A percentile compares a stretch with the other conserved stretches of the same genome.
Conservation (phyloP, 2,113 vertebrate species). For the Physeter macrocephalus region DNA sequence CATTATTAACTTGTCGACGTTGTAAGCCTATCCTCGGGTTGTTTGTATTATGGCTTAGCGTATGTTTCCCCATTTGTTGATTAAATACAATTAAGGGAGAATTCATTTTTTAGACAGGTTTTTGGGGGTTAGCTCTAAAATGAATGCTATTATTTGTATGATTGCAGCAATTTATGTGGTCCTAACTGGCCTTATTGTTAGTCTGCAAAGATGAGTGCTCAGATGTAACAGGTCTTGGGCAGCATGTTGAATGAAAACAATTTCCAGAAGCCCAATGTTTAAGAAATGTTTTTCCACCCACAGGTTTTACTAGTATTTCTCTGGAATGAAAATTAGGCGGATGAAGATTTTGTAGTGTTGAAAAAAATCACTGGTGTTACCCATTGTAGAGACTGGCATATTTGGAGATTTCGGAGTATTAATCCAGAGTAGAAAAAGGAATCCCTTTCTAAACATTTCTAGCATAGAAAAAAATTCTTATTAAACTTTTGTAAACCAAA, state of each 20-base stretch:
- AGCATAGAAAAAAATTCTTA: not conserved
- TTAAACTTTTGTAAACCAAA: not conserved
- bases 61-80: slow-evolving; percentile 33
- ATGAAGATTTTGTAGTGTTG: not conserved
- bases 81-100: slow-evolving; percentile 40
- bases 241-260: not conserved
- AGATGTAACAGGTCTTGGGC: not conserved
- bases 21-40: not conserved
- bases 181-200: not conserved
- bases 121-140: not conserved
- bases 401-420: not conserved
- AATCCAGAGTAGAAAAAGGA: not conserved
- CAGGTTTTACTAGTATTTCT: not conserved
- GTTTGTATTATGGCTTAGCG: slow-evolving; percentile 23
- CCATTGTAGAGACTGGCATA: not conserved
- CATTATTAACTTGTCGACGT: slow-evolving; percentile 34
- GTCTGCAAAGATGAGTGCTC: not conserved
- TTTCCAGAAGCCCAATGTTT: not conserved
- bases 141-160: not conserved
- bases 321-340: not conserved
- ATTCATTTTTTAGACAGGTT: not conserved
- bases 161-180: slow-evolving; percentile 4
- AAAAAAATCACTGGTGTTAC: not conserved
- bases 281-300: not conserved
- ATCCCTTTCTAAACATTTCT: not conserved